A percentile compares a stretch with the other conserved stretches of the same genome.
Evolutionary conservation across 2,888 invertebrate genomes (phyloP).

Genomic region (Vanessa cardui): DNA sequence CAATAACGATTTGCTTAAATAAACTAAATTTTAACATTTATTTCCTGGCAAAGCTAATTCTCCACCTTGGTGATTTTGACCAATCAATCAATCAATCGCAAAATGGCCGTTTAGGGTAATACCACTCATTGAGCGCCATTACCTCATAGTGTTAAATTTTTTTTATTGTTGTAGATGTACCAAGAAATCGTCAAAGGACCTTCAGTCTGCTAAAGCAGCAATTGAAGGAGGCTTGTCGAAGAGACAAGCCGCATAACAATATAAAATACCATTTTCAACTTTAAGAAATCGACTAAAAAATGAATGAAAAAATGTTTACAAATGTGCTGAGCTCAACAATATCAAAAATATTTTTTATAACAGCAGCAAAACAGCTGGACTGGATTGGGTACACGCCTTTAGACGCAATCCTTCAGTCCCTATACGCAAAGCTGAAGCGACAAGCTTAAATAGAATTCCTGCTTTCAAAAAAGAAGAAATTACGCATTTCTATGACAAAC

Average conservation of each 20-base stretch:
- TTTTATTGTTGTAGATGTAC: neutral
- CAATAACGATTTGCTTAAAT: too few species aligned
- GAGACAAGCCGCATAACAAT: neutral
- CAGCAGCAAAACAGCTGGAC: too few species aligned
- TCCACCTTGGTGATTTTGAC: too few species aligned
- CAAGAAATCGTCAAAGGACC: constrained; percentile 1
- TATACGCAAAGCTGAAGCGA: too few species aligned
- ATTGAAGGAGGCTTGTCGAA: neutral
- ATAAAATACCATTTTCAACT: neutral
- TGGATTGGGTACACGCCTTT: too few species aligned
- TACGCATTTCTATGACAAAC: constrained; percentile 36
- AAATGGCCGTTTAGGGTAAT: neutral
- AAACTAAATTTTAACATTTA: too few species aligned
- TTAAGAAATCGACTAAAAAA: neutral
- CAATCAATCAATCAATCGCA: neutral
- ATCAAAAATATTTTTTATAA: constrained; percentile 17
- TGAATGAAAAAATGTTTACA: neutral
- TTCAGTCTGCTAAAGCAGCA: neutral
- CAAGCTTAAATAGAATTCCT: constrained; percentile 40
- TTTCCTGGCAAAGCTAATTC: too few species aligned
- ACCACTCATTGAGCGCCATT: neutral
- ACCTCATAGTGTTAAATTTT: neutral
- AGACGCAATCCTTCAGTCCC: too few species aligned
- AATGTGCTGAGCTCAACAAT: constrained; percentile 1
- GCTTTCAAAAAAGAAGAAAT: constrained; percentile 41